phyloP scores from a whole-genome alignment of 2,797 vertebrate species.

The Macrochelys suwanniensis region DNA sequence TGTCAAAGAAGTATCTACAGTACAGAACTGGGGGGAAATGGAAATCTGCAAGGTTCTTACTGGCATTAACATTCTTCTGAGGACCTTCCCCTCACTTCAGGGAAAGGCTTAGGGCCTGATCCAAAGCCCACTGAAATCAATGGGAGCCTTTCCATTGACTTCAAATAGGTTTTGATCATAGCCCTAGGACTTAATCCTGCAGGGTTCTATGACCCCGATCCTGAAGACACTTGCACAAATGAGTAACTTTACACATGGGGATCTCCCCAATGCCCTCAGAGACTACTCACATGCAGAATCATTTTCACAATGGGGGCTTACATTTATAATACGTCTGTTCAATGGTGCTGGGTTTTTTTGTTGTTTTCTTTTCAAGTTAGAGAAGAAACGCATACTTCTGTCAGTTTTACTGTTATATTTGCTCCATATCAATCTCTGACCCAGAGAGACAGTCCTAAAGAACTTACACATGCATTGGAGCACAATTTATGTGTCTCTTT shows the following conservation, averaged over 20 bases:
- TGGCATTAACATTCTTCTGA: not conserved
- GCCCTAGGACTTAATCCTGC: not conserved
- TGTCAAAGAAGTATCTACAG: not conserved
- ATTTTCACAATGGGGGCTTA: not conserved
- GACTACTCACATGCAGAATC: not conserved
- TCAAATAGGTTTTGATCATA: not conserved
- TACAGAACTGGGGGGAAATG: not conserved
- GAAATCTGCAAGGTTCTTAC: not conserved
- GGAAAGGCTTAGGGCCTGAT: not conserved
- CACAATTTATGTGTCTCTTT: not conserved
- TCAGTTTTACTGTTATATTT: not conserved
- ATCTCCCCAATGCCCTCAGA: not conserved
- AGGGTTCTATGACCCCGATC: not conserved
- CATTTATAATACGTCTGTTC: not conserved
- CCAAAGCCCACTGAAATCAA: not conserved
- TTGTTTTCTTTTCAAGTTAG: not conserved
- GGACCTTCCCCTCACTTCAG: not conserved
- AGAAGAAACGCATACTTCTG: not conserved
- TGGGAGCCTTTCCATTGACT: not conserved
- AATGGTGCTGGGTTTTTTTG: not conserved
- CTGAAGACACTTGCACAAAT: conserved; percentile 5
- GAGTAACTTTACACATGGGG: not conserved
- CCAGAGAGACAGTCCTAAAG: not conserved
- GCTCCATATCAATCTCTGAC: not conserved
- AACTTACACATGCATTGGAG: not conserved